These are phyloP conservation scores for Orchestia grillus DNA, from an alignment of 1,140 invertebrate species.

Conservation along the genomic window DNA sequence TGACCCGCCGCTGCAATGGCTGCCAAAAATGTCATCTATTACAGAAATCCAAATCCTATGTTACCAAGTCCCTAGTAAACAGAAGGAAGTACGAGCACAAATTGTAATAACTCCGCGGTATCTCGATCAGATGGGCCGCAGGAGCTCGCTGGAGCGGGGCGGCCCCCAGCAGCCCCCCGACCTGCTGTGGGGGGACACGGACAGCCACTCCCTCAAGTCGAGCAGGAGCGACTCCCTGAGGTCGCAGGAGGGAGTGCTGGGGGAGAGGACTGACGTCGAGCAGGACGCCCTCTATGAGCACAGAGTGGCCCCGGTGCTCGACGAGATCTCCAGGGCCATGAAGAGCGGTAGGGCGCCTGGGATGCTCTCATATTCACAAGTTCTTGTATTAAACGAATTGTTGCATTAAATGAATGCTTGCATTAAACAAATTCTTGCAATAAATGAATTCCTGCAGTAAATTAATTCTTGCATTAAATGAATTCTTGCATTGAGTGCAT, in stretches of 20 bases:
- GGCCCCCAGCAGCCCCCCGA: background rate
- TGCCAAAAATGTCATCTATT: too few relatives aligned
- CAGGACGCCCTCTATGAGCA: conserved; percentile 64
- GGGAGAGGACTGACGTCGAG: conserved; percentile 58
- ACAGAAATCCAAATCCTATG: too few relatives aligned
- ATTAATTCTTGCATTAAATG: too few relatives aligned
- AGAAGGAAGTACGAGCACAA: too few relatives aligned
- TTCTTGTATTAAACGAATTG: background rate
- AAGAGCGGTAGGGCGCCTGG: conserved; percentile 58
- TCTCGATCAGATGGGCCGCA: background rate
- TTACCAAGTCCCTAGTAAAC: too few relatives aligned
- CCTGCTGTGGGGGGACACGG: background rate
- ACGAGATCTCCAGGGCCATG: conserved; percentile 68
- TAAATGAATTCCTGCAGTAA: too few relatives aligned
- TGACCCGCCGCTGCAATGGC: too few relatives aligned
- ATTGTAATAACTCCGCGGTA: background rate
- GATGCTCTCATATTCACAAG: background rate
- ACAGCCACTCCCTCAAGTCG: background rate
- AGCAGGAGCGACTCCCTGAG: background rate
- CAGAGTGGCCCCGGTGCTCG: conserved; percentile 70
- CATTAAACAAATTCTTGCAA: too few relatives aligned
- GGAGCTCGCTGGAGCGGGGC: background rate
- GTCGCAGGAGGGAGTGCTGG: background rate
- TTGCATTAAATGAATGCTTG: too few relatives aligned
- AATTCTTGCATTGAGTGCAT: too few relatives aligned